Conservation (phyloP, 2,888 invertebrate genomes). For the Parnassius orleans region DNA sequence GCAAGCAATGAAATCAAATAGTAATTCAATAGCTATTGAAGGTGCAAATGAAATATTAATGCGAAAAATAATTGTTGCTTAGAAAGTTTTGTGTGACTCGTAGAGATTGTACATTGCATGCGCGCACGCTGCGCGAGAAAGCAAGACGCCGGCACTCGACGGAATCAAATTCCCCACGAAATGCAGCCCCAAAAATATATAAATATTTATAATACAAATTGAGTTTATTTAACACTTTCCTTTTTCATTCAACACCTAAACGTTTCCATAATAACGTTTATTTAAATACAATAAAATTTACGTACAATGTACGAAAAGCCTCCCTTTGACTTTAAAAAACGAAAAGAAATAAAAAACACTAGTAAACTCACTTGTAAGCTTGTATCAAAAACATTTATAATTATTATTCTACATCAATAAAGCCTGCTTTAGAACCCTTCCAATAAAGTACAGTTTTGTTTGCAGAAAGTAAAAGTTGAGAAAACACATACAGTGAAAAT, state of each 20-base stretch:
- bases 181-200: no score
- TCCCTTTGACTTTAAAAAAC: no score
- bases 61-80: constrained; percentile 78
- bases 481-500: constrained; percentile 60
- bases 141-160: constrained; percentile 57
- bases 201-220: no score
- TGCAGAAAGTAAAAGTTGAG: constrained; percentile 67
- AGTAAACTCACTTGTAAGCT: background rate
- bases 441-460: constrained; percentile 13
- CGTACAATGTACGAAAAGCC: no score
- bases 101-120: constrained; percentile 76
- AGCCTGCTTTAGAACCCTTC: background rate
- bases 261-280: no score
- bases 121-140: constrained; percentile 78
- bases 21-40: constrained; percentile 55
- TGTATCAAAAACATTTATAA: constrained; percentile 6
- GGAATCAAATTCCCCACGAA: background rate
- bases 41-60: constrained; percentile 76
- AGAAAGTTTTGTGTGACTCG: constrained; percentile 74
- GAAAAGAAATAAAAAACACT: background rate
- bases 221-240: no score
- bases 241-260: no score
- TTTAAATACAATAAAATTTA: no score
- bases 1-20: constrained; percentile 39
- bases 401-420: no score